Evolutionary conservation across 2,797 vertebrate genomes (phyloP), one percentile per base, ranked within the genome.

Genomic region (Parauchenoglanis ngamensis): DNA sequence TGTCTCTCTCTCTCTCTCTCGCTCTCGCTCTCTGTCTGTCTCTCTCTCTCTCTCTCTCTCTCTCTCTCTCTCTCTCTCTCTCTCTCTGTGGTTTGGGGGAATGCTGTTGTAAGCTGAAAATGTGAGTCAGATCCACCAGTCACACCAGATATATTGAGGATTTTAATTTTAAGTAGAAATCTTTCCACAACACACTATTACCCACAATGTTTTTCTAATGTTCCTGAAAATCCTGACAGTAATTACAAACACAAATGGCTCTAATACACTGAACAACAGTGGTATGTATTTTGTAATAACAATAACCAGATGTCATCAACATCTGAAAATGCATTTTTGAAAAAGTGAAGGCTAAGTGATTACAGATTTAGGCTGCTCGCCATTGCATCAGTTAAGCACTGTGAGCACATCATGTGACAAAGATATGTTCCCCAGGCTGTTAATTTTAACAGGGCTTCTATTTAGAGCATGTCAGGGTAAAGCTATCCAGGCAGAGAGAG

Each of bases 371-470:
- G 67, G 75, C 68, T 83, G 28, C 70, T 46, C 25, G 10, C 12
- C 63, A 23, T 78, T 79, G 68, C 78, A 87, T 88, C 79, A 89
- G 89, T 85, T 85, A 84, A 72, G 86, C 80, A 83, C 89, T 82
- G 82, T 86, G 65, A 85, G 52, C 46, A 31, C 84, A 85, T 90
- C 88, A 91, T 92, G 89, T 93, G 93, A 93, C 92, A 86, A 91
- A 93, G 87, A 56, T 90, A 91, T 89, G 90, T 87, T 92, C 89
- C 89, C 89, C 89, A 89, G 92, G 93, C 92, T 31, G 86, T 91
- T 89, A 89, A 85, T 92, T 95, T 95, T 95, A 95, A 92, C 92
- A 91, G 75, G 72, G 83, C 91, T 90, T 92, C 92, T 92, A 94
- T 90, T 90, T 90, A 88, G 73, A 89, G 91, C 89, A 92, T 90